Evolutionary conservation across 2,888 invertebrate genomes (phyloP), one percentile per base, ranked within the genome.

Genomic region (Agrochola circellaris): DNA sequence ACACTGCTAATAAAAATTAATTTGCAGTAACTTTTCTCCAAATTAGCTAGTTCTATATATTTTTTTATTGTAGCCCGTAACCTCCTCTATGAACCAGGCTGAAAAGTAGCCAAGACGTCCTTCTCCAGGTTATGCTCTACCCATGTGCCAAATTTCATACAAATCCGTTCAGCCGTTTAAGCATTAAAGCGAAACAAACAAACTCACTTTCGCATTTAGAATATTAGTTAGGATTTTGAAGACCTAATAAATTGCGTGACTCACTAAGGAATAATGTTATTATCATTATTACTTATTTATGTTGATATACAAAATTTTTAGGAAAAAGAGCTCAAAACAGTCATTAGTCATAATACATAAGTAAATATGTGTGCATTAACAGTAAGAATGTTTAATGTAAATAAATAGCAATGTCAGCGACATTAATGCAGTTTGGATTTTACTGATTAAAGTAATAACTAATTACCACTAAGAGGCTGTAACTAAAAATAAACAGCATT

Each of bases 321-420:
- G 79, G 64, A 78, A 77, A 77, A 79, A 26, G 13, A 56, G 17
- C 48, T 79, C 5, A 72, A 54, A 26, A 48, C 30, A 30, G 5
- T 38, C 17, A 62, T 5, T 20, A 54, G 15, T 20, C 26, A 38
- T 78, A 15, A 45, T 9, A 54, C 42, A 54, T 54, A 30, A 17
- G 17, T 54, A 78, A 78, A 38, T 61, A 78, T 71, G 15, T 48
- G 45, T 71, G 48, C 71, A 62, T 11, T 62, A 1, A 38, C 38
- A 48, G 5, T 61, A 79, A 56, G 20, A 78, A 62, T 71, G n/a
- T 45, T 13, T 17, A 1, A 56, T 54, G 45, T 26, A 56, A 64
- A 64, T 54, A 54, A 77, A 42, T 45, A 54, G 20, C 17, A 56
- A 54, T 23, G 62, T 54, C 42, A 45, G 17, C 48, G 3, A 38